phyloP scores from a whole-genome alignment of 2,797 vertebrate species.

The Pelodytes ibericus region DNA sequence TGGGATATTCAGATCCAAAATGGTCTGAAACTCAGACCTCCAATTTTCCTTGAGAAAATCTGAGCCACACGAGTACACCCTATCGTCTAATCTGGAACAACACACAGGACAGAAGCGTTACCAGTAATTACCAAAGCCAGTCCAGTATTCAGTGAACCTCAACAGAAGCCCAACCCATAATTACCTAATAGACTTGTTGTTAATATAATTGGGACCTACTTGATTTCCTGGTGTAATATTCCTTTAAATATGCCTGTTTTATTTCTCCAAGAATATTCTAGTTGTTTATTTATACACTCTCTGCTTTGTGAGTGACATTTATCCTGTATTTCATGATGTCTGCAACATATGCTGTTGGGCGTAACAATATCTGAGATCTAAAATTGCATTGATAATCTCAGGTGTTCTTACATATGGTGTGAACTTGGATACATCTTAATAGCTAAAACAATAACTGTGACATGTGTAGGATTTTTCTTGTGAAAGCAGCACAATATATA shows the following conservation, averaged over 20 bases:
- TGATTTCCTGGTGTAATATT: neutral
- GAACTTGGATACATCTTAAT: neutral
- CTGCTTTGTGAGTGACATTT: slow-evolving; percentile 35
- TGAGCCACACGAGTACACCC: too few relatives aligned
- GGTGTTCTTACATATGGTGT: neutral
- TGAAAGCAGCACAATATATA: too few relatives aligned
- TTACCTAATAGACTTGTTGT: too few relatives aligned
- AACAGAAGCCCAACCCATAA: too few relatives aligned
- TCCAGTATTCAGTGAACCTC: too few relatives aligned
- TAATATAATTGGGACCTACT: neutral
- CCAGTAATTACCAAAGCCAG: too few relatives aligned
- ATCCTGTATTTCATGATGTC: slow-evolving; percentile 10
- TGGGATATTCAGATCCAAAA: too few relatives aligned
- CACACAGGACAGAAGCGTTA: too few relatives aligned
- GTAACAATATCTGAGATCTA: slow-evolving; percentile 30
- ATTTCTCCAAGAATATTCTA: neutral
- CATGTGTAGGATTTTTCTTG: too few relatives aligned
- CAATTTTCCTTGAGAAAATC: too few relatives aligned
- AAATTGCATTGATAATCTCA: neutral
- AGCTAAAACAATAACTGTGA: neutral
- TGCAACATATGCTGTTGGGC: slow-evolving; percentile 41
- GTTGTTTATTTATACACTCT: slow-evolving; percentile 27
- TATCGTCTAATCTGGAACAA: too few relatives aligned
- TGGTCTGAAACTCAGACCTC: too few relatives aligned
- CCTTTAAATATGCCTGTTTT: slow-evolving; percentile 10